These are phyloP conservation scores for Pogonognathellus flavescens DNA, from an alignment of 1,140 invertebrate species.

Conservation along the genomic window DNA sequence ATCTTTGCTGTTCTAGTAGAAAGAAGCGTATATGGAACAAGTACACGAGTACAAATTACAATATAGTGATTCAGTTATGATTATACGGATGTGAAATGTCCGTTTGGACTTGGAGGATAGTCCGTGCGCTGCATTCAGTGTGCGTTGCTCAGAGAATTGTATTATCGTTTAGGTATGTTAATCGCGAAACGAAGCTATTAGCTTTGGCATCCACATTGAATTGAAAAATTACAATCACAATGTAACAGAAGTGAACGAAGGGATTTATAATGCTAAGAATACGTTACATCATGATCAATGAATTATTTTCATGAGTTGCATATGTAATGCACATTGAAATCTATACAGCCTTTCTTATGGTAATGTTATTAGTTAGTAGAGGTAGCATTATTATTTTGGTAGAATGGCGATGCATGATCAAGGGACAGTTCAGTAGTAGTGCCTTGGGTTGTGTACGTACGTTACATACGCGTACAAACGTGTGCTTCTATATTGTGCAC, in stretches of 20 bases:
- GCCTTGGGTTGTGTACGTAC: neutral
- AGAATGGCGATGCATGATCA: neutral
- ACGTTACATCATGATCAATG: slow-evolving; percentile 32
- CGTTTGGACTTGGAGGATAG: too few species aligned
- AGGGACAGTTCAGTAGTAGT: neutral
- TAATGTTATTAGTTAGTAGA: slow-evolving; percentile 11
- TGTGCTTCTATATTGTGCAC: too few species aligned
- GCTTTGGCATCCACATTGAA: neutral
- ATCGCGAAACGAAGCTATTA: neutral
- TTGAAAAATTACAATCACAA: neutral
- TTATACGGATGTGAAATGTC: too few species aligned
- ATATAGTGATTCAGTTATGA: too few species aligned
- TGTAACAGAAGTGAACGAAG: slow-evolving; percentile 4
- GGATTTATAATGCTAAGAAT: slow-evolving; percentile 31
- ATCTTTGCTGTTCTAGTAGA: too few species aligned
- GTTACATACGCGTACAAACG: too few species aligned
- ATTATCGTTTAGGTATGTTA: slow-evolving; percentile 7
- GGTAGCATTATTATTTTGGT: neutral
- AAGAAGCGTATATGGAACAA: too few species aligned
- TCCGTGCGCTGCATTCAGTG: too few species aligned
- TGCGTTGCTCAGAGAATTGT: neutral
- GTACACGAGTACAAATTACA: too few species aligned
- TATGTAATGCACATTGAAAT: slow-evolving; percentile 36
- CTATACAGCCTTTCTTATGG: neutral
- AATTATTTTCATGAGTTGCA: slow-evolving; percentile 42